Conservation (phyloP, 2,113 vertebrate species). For the Calonectris borealis region DNA sequence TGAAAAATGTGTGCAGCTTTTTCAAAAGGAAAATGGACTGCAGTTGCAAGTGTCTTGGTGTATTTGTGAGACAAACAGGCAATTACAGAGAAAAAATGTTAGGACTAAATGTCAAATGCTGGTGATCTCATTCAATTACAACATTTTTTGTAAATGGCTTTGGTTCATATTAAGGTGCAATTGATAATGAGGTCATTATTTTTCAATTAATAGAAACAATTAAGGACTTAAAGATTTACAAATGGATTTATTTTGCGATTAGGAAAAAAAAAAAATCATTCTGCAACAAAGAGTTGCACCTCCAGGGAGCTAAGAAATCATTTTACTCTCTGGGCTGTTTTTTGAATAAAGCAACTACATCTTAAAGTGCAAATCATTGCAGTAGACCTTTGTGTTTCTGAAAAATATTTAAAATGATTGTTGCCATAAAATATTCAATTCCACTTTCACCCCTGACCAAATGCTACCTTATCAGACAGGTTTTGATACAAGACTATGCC, state of each 20-base stretch:
- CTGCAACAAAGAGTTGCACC: background rate
- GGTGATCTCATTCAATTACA: slow-evolving; percentile 15
- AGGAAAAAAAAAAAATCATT: background rate
- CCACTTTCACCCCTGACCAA: background rate
- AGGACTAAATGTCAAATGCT: slow-evolving; percentile 44
- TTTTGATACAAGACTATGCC: slow-evolving; percentile 28
- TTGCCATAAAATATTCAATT: slow-evolving; percentile 36
- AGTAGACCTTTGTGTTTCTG: background rate
- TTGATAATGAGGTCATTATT: slow-evolving; percentile 44
- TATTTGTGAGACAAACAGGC: slow-evolving; percentile 24
- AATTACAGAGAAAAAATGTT: slow-evolving; percentile 31
- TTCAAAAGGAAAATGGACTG: background rate
- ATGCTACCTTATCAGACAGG: background rate
- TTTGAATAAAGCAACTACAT: background rate
- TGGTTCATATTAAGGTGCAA: slow-evolving; percentile 26
- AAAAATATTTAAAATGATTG: slow-evolving; percentile 31
- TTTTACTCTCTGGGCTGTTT: background rate
- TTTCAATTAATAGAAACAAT: slow-evolving; percentile 49
- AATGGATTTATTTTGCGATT: slow-evolving; percentile 19
- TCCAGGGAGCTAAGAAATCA: background rate
- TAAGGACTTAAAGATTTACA: background rate
- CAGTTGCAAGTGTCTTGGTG: background rate
- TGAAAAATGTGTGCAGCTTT: background rate
- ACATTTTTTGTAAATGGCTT: slow-evolving; percentile 40
- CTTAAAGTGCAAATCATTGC: slow-evolving; percentile 8